Conservation (phyloP, 2,888 invertebrate species). For the Torymus texanus region DNA sequence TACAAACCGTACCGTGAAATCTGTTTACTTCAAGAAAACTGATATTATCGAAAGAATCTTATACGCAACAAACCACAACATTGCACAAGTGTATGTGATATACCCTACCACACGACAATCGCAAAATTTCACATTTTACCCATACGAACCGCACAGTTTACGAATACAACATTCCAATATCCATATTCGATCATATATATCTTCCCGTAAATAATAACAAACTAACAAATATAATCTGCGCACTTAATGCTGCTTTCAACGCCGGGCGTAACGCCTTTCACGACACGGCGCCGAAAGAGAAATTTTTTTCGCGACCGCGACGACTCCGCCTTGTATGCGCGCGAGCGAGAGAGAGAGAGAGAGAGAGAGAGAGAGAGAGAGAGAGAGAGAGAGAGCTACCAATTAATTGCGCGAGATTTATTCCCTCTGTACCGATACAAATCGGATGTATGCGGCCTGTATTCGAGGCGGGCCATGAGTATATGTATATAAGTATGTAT, state of each 20-base stretch:
- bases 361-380: conserved; percentile 40
- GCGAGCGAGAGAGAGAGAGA: conserved; percentile 32
- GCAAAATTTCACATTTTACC: not conserved
- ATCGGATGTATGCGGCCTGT: conserved; percentile 29
- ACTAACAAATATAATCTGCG: conserved; percentile 21
- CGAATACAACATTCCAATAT: conserved; percentile 21
- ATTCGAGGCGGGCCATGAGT: conserved; percentile 30
- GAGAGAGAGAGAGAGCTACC: conserved; percentile 50
- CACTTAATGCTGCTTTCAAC: conserved; percentile 34
- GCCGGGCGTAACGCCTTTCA: conserved; percentile 5
- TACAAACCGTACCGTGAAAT: no score
- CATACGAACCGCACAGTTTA: not conserved
- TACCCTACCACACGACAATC: no score
- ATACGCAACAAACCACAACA: no score
- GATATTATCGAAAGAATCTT: no score
- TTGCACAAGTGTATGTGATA: no score
- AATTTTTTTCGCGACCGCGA: conserved; percentile 28
- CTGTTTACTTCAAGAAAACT: no score
- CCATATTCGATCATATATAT: not conserved
- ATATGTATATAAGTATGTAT: not conserved
- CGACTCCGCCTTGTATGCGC: conserved; percentile 14
- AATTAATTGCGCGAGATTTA: conserved; percentile 59
- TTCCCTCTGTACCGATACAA: conserved; percentile 52
- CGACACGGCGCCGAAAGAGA: conserved; percentile 16
- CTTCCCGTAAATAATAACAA: conserved; percentile 25